Conservation (phyloP, 1,140 invertebrate species). For the Caenorhabditis briggsae region DNA sequence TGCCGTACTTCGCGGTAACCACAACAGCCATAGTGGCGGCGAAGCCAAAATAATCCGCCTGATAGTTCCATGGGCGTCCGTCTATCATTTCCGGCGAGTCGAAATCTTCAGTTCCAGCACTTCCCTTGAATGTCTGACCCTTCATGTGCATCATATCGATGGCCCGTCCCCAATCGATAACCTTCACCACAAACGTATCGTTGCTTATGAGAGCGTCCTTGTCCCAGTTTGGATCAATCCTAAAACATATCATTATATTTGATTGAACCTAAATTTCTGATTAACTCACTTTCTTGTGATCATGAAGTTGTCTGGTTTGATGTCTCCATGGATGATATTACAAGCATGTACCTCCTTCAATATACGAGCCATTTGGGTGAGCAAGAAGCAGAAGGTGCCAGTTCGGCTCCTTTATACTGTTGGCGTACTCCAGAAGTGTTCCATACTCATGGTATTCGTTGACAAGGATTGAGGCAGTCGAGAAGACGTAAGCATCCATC, state of each 20-base stretch:
- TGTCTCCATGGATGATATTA: constrained; percentile 64
- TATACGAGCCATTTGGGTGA: constrained; percentile 61
- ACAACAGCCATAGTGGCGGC: constrained; percentile 57
- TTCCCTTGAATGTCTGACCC: constrained; percentile 55
- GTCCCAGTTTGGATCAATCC: constrained; percentile 46
- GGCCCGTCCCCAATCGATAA: constrained; percentile 68
- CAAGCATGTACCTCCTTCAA: constrained; percentile 54
- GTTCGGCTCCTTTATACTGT: constrained; percentile 55
- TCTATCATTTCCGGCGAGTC: constrained; percentile 66
- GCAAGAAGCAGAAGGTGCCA: constrained; percentile 59
- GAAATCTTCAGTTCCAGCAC: constrained; percentile 62
- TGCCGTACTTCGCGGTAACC: constrained; percentile 51
- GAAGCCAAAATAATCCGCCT: constrained; percentile 65
- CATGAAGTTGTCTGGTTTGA: constrained; percentile 67
- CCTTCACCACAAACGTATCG: constrained; percentile 55
- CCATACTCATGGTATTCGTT: constrained; percentile 64
- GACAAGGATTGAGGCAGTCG: constrained; percentile 62
- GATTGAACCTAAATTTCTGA: too few species aligned
- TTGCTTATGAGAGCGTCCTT: constrained; percentile 45
- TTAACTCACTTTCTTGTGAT: constrained; percentile 61
- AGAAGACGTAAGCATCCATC: constrained; percentile 62
- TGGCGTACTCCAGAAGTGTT: constrained; percentile 54
- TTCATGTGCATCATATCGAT: constrained; percentile 64
- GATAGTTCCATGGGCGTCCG: constrained; percentile 63
- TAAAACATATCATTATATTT: neutral